Conservation (phyloP, 2,797 vertebrate genomes). For the Bryconaethiops microstoma region DNA sequence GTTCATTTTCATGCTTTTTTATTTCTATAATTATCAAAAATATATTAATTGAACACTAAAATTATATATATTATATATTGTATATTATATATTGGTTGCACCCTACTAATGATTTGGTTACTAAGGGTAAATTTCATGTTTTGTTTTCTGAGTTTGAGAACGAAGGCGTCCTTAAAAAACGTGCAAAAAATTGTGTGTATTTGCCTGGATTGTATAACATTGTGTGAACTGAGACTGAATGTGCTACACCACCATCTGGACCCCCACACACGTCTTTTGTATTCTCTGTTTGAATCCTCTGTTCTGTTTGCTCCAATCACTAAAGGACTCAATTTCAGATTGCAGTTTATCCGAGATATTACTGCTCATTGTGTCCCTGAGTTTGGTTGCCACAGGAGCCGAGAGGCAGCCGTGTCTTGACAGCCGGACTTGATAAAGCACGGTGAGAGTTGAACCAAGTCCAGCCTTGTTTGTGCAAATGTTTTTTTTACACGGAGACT, state of each 20-base stretch:
- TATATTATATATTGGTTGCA: no score
- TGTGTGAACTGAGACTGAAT: background rate
- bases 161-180: no score
- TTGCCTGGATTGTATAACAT: background rate
- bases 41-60: no score
- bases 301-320: background rate
- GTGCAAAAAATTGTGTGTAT: no score
- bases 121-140: no score
- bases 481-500: background rate
- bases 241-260: conserved; percentile 1
- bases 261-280: background rate
- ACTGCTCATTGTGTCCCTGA: background rate
- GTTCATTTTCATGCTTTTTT: no score
- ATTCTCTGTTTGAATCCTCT: background rate
- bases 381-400: conserved; percentile 7
- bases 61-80: no score
- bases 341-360: conserved; percentile 14
- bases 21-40: no score
- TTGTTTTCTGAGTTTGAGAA: no score
- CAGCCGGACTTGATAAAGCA: background rate
- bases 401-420: background rate
- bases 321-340: conserved; percentile 7
- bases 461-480: background rate
- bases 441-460: background rate
- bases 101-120: no score